A percentile compares a stretch with the other conserved stretches of the same genome.
Conservation (phyloP, 2,113 vertebrate species). For the Eurystomus gularis region DNA sequence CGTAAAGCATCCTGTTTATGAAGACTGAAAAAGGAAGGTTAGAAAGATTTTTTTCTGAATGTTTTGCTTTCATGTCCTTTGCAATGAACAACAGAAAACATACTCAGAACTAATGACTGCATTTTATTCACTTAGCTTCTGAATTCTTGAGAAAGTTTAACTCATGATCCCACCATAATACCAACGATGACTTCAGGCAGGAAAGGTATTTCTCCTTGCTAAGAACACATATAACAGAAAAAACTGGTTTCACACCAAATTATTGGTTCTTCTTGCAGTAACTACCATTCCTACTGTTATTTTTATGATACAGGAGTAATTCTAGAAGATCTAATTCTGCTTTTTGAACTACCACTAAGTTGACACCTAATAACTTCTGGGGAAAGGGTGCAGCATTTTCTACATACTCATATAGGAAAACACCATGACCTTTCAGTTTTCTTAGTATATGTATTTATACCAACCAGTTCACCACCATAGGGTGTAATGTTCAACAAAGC, state of each 20-base stretch:
- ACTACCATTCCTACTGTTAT: neutral
- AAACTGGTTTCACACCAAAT: neutral
- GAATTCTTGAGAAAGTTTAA: neutral
- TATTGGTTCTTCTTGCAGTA: neutral
- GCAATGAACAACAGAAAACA: neutral
- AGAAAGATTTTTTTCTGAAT: neutral
- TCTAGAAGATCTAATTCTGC: neutral
- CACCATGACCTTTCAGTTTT: neutral
- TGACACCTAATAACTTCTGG: neutral
- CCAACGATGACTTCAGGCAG: neutral
- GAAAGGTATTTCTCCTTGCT: neutral
- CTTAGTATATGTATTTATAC: neutral
- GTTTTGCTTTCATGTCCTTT: neutral
- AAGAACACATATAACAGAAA: neutral
- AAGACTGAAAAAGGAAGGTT: neutral
- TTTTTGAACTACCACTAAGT: neutral
- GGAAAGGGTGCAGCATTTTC: neutral
- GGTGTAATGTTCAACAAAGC: neutral
- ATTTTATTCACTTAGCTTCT: neutral
- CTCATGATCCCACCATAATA: neutral
- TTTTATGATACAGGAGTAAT: neutral
- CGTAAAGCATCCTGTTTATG: neutral
- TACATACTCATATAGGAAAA: neutral
- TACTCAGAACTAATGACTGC: neutral
- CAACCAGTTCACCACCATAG: neutral